Evolutionary conservation across 2,113 vertebrate species (phyloP).

Genomic region (Microcebus ravelobensis): DNA sequence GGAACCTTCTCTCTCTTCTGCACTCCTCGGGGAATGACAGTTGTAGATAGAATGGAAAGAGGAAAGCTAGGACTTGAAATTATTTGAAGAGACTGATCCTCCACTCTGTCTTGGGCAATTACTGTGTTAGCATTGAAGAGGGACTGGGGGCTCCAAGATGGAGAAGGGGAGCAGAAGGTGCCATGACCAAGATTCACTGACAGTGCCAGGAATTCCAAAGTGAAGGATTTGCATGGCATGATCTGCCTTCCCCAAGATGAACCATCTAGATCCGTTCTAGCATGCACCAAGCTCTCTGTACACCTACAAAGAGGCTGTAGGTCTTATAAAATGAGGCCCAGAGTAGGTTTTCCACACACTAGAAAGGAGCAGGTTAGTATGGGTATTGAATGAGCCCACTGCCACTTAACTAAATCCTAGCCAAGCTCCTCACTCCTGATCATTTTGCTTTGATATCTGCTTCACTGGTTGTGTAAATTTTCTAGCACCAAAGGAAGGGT

Average conservation of each 20-base stretch:
- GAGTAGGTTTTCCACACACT: neutral
- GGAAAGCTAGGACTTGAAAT: neutral
- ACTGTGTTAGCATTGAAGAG: neutral
- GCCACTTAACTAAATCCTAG: neutral
- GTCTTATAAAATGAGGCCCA: neutral
- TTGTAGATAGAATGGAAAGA: neutral
- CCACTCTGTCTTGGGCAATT: neutral
- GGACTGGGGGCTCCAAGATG: neutral
- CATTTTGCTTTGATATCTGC: neutral
- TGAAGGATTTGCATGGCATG: neutral
- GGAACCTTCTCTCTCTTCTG: neutral
- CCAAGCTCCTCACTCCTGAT: neutral
- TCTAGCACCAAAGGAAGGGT: neutral
- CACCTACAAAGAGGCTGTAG: neutral
- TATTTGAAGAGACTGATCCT: neutral
- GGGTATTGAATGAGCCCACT: neutral
- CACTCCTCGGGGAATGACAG: neutral
- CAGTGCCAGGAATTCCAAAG: neutral
- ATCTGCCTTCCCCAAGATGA: neutral
- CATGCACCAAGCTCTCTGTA: neutral
- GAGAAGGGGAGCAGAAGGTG: neutral
- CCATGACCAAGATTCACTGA: neutral
- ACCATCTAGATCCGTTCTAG: neutral
- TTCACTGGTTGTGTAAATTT: neutral
- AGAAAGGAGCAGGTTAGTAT: neutral